Percentiles rank a stretch among this genome's conserved stretches.
Conservation (phyloP, 1,140 invertebrate genomes). For the Pectinophora gossypiella region DNA sequence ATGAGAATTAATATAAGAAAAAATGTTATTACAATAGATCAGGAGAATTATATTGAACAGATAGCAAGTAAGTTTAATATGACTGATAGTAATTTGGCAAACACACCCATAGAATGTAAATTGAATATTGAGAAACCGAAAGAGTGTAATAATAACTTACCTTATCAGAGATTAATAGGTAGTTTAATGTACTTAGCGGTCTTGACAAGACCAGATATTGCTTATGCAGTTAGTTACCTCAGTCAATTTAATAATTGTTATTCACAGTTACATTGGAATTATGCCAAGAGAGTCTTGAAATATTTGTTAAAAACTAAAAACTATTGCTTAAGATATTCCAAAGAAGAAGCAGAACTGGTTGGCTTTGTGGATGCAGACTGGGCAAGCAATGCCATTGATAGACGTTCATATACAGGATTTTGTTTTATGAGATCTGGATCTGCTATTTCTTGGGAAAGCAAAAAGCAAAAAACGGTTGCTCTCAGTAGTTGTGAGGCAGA, state of each 20-base stretch:
- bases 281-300: slow-evolving; percentile 45
- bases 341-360: slow-evolving; percentile 13
- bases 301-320: slow-evolving; percentile 37
- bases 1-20: slow-evolving; percentile 22
- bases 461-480: slow-evolving; percentile 41
- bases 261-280: slow-evolving; percentile 35
- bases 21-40: slow-evolving; percentile 21
- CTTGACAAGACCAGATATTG: neutral
- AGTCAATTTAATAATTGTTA: slow-evolving; percentile 1
- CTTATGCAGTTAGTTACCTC: neutral
- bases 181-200: neutral
- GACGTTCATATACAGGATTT: slow-evolving; percentile 44
- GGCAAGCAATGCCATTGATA: slow-evolving; percentile 33
- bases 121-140: slow-evolving; percentile 18
- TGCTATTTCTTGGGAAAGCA: slow-evolving; percentile 43
- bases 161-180: neutral
- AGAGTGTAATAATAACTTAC: slow-evolving; percentile 9
- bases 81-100: slow-evolving; percentile 22
- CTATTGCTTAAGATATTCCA: slow-evolving; percentile 26
- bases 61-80: slow-evolving; percentile 31
- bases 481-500: slow-evolving; percentile 42
- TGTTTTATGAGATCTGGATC: slow-evolving; percentile 27
- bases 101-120: slow-evolving; percentile 29
- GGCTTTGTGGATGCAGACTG: slow-evolving; percentile 44
- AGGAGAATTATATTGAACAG: slow-evolving; percentile 29